Evolutionary conservation across 2,888 invertebrate species (phyloP), one percentile per base, ranked within the genome.

Genomic region (Caenorhabditis uteleia): DNA sequence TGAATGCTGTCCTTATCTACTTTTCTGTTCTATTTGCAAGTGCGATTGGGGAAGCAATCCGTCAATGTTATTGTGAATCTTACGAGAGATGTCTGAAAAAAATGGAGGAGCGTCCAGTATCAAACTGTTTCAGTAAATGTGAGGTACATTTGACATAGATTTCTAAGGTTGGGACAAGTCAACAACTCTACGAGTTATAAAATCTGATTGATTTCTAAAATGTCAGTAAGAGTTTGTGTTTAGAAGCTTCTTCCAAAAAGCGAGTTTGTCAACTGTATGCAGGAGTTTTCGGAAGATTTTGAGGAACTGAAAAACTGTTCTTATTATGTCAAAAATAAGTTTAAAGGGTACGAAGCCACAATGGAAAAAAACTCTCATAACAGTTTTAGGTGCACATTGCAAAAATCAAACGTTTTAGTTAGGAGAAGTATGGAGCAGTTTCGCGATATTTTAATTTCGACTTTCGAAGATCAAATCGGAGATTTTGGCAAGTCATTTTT

Each of bases 1-100:
- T n/a, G n/a, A n/a, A n/a, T n/a, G n/a, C n/a, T n/a, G n/a, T n/a
- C n/a, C n/a, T n/a, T n/a, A n/a, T n/a, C n/a, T n/a, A n/a, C n/a
- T n/a, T n/a, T n/a, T n/a, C n/a, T n/a, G n/a, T n/a, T n/a, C n/a
- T n/a, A n/a, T n/a, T n/a, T n/a, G n/a, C n/a, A n/a, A n/a, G n/a
- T n/a, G n/a, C n/a, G n/a, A n/a, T n/a, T n/a, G n/a, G 26, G 1
- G 54, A 51, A 29, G 51, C 55, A 2, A 62, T 62, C 25, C 16
- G 29, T 26, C 61, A 62, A 23, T 62, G 61, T 27, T 14, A 51
- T 16, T 62, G 61, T 39, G 25, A 40, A 29, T 48, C 55, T 3
- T 62, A 62, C 29, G 61, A 62, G 25, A 50, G 56, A 10, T 62
- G 61, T 26, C 27, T 62, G 39, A 46, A 21, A 36, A 43, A 6